phyloP scores from a whole-genome alignment of 1,140 invertebrate genomes.

The Eciton burchellii region DNA sequence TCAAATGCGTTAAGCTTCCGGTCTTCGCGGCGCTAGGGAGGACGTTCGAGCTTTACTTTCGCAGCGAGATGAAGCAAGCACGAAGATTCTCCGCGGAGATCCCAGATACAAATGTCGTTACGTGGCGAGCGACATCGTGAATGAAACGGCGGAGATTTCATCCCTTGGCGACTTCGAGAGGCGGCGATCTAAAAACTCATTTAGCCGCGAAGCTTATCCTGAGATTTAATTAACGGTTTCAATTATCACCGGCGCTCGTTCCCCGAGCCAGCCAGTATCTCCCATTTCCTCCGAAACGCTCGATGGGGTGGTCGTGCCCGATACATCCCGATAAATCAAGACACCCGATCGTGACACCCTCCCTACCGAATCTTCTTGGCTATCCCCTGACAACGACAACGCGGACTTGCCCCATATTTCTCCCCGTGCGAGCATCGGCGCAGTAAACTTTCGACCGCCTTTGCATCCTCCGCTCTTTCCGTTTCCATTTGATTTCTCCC shows the following conservation, averaged over 20 bases:
- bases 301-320: conserved; percentile 30
- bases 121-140: conserved; percentile 13
- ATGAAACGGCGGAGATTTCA: conserved; percentile 53
- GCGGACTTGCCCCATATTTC: conserved; percentile 27
- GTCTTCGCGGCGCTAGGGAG: background rate
- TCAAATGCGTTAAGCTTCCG: background rate
- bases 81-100: background rate
- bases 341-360: conserved; percentile 50
- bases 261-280: conserved; percentile 57
- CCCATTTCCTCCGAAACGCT: conserved; percentile 51
- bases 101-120: conserved; percentile 10
- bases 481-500: background rate
- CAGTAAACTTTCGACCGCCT: background rate
- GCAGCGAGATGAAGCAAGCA: background rate
- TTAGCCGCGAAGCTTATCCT: conserved; percentile 63
- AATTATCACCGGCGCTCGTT: conserved; percentile 60
- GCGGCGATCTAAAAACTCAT: conserved; percentile 65
- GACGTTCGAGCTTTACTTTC: background rate
- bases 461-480: background rate
- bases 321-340: conserved; percentile 59
- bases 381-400: conserved; percentile 34
- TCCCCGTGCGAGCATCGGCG: conserved; percentile 11
- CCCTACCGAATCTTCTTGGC: conserved; percentile 44
- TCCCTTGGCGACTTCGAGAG: conserved; percentile 26
- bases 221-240: conserved; percentile 68